Base-by-base conservation (phyloP, 92 coral and sea anemone genomes). In the Phymanthus crucifer region DNA sequence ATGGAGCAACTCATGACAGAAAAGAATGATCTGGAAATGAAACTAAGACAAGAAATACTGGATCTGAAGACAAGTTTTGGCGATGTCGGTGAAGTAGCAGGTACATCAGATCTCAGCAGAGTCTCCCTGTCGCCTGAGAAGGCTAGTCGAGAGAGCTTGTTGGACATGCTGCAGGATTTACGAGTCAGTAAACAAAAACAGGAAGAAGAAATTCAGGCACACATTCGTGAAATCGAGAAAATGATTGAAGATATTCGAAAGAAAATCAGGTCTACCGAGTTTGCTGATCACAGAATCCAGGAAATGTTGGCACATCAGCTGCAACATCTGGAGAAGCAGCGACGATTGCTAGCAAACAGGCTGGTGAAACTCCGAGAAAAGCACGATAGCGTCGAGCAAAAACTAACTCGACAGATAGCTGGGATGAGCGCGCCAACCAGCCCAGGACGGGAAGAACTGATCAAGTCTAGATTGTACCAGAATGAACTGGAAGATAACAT, bases 1-100 rank as follows among this genome's bases (percentile, higher is more conserved):
- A 92, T 92, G 97, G 97, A 92, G 65, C 91, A 92, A 66, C 86
- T 92, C 56, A 87, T 92, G 97, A 83, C 56, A 64, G 97, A 92
- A 83, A 92, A 85, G 75, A 92, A 90, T 73, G 74, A 74, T 32
- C 86, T 92, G 12, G 97, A 92, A 70, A 71, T 89, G 56, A 92
- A 92, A 79, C 72, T 92, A 52, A 81, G 97, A 48, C 85, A 94
- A 66, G 97, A 92, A 82, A 89, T 91, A 21, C 71, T 88, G 19
- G 93, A 90, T 19, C 79, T 92, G 76, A 92, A 92, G 74, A 85
- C 90, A 32, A 87, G 80, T 50, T 94, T 90, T 78, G 86, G 92
- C 26, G 78, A 78, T 33, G 85, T 84, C 9, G 88, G 88, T 18
- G 92, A 92, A 43, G 32, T 73, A 11, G 80, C 83, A 66, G 76